A percentile compares a stretch with the other conserved stretches of the same genome.
Evolutionary conservation across 2,797 vertebrate genomes (phyloP).

Genomic region (Nasua narica): DNA sequence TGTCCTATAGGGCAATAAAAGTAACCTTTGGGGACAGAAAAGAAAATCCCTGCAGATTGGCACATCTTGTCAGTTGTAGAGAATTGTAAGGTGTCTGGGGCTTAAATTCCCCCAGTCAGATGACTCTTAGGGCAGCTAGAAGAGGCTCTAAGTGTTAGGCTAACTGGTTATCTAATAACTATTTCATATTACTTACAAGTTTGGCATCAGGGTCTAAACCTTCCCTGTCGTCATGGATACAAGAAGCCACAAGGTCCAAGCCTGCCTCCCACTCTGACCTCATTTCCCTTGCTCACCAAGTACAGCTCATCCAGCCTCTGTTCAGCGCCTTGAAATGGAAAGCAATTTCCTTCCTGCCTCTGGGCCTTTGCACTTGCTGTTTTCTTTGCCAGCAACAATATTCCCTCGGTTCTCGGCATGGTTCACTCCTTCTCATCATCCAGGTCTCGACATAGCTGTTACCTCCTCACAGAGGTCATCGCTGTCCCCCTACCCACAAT

Average conservation of each 20-base stretch:
- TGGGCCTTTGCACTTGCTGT: background rate
- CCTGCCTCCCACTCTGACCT: background rate
- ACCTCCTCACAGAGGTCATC: background rate
- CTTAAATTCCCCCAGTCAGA: background rate
- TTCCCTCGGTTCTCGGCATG: background rate
- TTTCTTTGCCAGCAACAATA: background rate
- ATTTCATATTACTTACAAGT: background rate
- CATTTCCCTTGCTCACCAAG: background rate
- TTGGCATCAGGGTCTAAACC: background rate
- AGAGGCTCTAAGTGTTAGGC: background rate
- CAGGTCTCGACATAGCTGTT: background rate
- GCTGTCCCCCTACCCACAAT: background rate
- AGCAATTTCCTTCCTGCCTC: background rate
- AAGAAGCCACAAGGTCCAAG: background rate
- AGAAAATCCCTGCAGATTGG: background rate
- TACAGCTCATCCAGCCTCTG: background rate
- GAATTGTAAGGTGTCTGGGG: background rate
- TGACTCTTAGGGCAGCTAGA: background rate
- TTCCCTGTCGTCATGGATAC: background rate
- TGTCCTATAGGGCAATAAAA: background rate
- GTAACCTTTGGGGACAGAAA: background rate
- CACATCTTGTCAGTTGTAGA: background rate
- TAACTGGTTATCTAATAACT: background rate
- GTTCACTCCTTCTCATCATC: background rate
- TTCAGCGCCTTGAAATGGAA: background rate